These are phyloP conservation scores for Pseudomyrmex gracilis DNA, from an alignment of 1,140 invertebrate species.

Conservation along the genomic window DNA sequence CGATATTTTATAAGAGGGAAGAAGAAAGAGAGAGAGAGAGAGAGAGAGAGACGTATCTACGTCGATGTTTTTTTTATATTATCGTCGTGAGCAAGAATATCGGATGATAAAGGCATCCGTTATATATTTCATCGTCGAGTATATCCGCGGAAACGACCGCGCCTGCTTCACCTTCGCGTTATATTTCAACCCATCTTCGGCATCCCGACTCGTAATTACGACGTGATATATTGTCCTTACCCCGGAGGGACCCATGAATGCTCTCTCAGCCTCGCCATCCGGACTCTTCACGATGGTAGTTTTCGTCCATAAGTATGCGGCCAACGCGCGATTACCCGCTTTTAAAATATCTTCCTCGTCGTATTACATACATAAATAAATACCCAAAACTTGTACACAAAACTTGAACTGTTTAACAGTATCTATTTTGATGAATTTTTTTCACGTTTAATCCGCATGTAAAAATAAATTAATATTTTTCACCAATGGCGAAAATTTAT, in stretches of 20 bases:
- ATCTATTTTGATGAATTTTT: slow-evolving; percentile 12
- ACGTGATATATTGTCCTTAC: slow-evolving; percentile 55
- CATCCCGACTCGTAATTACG: slow-evolving; percentile 59
- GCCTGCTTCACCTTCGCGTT: slow-evolving; percentile 42
- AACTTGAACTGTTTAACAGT: neutral
- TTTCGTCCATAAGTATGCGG: slow-evolving; percentile 33
- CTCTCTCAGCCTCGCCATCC: slow-evolving; percentile 24
- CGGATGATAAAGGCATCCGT: slow-evolving; percentile 51
- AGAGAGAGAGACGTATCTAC: neutral
- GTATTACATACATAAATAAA: slow-evolving; percentile 21
- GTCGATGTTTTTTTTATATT: slow-evolving; percentile 35
- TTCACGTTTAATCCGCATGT: neutral
- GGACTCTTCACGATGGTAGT: slow-evolving; percentile 44
- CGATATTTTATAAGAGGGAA: too few relatives aligned
- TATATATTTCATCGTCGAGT: slow-evolving; percentile 31
- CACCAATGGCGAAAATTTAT: neutral
- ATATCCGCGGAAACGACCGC: slow-evolving; percentile 24
- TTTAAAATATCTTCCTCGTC: slow-evolving; percentile 43
- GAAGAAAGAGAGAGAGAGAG: too few relatives aligned
- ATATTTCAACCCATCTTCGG: slow-evolving; percentile 61
- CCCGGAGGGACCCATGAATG: slow-evolving; percentile 22
- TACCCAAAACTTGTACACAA: slow-evolving; percentile 29
- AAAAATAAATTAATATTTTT: neutral
- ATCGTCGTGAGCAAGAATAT: slow-evolving; percentile 47
- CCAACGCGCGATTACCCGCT: slow-evolving; percentile 54